phyloP scores from a whole-genome alignment of 1,140 invertebrate species.

The Antheraea pernyi region DNA sequence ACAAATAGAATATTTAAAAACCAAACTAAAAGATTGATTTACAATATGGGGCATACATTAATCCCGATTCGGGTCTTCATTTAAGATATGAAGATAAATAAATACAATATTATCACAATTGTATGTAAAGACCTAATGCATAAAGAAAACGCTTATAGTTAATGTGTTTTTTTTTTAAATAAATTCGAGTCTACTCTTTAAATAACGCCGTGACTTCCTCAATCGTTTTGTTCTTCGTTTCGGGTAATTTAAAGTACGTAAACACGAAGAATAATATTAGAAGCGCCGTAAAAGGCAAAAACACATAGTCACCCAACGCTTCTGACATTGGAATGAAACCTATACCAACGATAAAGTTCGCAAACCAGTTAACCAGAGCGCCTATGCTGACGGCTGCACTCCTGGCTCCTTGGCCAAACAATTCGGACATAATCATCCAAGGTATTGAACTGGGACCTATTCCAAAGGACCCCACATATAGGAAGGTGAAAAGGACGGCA shows the following conservation, averaged over 20 bases:
- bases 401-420: conserved; percentile 95
- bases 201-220: conserved; percentile 97
- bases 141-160: conserved; percentile 38
- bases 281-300: conserved; percentile 96
- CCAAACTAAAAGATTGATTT: not conserved
- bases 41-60: not conserved
- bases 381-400: conserved; percentile 97
- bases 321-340: conserved; percentile 91
- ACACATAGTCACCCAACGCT: conserved; percentile 93
- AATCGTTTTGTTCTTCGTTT: conserved; percentile 99
- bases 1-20: not conserved
- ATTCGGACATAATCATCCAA: conserved; percentile 98
- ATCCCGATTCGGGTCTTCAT: not conserved
- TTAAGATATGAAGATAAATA: not conserved
- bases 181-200: conserved; percentile 49
- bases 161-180: conserved; percentile 42
- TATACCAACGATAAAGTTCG: conserved; percentile 95
- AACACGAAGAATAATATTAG: conserved; percentile 97
- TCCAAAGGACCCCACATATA: conserved; percentile 96
- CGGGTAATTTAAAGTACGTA: conserved; percentile 97
- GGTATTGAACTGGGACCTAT: conserved; percentile 96
- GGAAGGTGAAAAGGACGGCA: conserved; percentile 93
- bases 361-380: conserved; percentile 96
- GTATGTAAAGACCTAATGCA: conserved; percentile 13
- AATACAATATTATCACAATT: conserved; percentile 5